phyloP scores from a whole-genome alignment of 2,888 invertebrate genomes.

The Dasypolia templi region DNA sequence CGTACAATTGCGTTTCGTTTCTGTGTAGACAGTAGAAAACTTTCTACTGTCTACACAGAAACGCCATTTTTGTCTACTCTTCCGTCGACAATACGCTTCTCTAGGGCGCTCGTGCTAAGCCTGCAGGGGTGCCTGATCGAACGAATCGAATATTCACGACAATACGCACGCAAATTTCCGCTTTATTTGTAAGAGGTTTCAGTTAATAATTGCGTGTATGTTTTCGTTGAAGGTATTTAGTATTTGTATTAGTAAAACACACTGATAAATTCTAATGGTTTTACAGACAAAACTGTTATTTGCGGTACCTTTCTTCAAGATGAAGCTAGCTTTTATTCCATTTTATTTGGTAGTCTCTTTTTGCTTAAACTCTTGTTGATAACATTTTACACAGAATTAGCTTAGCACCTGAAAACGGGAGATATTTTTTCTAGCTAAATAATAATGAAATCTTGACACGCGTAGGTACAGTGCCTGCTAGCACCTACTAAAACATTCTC shows the following conservation, averaged over 20 bases:
- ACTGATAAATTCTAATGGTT: slow-evolving; percentile 27
- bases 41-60: too few relatives aligned
- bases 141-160: slow-evolving; percentile 17
- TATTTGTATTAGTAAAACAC: slow-evolving; percentile 24
- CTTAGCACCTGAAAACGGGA: neutral
- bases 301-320: neutral
- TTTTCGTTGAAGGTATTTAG: neutral
- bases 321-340: neutral
- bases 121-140: too few relatives aligned
- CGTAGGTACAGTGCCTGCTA: neutral
- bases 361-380: neutral
- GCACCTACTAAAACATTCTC: neutral
- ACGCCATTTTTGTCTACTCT: too few relatives aligned
- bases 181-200: neutral
- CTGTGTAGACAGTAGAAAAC: too few relatives aligned
- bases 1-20: too few relatives aligned
- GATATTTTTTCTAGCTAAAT: neutral
- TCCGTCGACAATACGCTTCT: too few relatives aligned
- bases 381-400: neutral
- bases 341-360: too few relatives aligned
- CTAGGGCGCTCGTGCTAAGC: too few relatives aligned
- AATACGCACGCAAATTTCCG: slow-evolving; percentile 22
- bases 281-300: neutral
- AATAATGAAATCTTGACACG: neutral
- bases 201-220: slow-evolving; percentile 11